Conservation (phyloP, 1,140 invertebrate genomes). For the Trichoplusia ni region DNA sequence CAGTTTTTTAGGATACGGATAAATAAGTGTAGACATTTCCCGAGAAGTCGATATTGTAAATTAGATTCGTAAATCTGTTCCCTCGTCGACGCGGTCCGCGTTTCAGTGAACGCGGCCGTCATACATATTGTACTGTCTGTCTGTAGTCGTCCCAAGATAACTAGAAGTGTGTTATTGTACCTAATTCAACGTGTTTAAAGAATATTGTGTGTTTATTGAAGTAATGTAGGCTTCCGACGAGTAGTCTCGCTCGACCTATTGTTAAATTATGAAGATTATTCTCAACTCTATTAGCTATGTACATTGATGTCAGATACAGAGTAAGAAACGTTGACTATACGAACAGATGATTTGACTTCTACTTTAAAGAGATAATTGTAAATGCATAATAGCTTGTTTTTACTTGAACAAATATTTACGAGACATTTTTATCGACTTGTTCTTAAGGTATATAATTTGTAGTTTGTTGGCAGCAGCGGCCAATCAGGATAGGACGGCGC, state of each 20-base stretch:
- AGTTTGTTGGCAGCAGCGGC: too few species aligned
- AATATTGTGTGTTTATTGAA: slow-evolving; percentile 26
- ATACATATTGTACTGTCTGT: not conserved
- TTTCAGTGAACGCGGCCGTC: not conserved
- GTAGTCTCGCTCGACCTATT: slow-evolving; percentile 12
- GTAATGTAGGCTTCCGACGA: slow-evolving; percentile 25
- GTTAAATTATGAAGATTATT: slow-evolving; percentile 23
- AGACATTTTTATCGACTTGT: too few species aligned
- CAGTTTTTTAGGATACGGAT: too few species aligned
- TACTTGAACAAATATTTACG: too few species aligned
- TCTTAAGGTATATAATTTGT: too few species aligned
- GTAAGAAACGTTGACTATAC: slow-evolving; percentile 3
- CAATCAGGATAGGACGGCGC: not conserved
- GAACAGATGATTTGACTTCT: slow-evolving; percentile 4
- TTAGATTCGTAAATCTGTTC: too few species aligned
- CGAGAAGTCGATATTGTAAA: too few species aligned
- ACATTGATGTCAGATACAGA: not conserved
- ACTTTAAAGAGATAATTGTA: slow-evolving; percentile 1
- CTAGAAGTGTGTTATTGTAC: slow-evolving; percentile 8
- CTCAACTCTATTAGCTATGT: slow-evolving; percentile 2
- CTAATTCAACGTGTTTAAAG: slow-evolving; percentile 16
- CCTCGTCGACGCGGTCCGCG: too few species aligned
- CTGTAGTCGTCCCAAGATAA: not conserved
- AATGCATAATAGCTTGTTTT: not conserved
- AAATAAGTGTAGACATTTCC: too few species aligned